These are phyloP conservation scores for Drosophila sproati DNA, from an alignment of 1,140 invertebrate species.

Conservation along the genomic window DNA sequence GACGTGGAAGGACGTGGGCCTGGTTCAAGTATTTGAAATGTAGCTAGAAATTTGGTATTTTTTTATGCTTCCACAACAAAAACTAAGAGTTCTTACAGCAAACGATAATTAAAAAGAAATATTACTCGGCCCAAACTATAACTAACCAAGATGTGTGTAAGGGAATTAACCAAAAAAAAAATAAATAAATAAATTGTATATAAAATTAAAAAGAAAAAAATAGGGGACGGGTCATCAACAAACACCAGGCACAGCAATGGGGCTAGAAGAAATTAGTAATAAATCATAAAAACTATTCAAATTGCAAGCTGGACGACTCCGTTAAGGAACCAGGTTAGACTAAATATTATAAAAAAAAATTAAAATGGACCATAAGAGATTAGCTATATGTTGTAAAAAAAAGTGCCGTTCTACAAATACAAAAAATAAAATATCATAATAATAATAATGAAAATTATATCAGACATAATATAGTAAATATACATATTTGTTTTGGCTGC, in stretches of 20 bases:
- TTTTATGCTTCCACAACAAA: slow-evolving; percentile 56
- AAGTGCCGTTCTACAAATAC: slow-evolving; percentile 81
- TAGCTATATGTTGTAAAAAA: slow-evolving; percentile 31
- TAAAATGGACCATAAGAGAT: slow-evolving; percentile 6
- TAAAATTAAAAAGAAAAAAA: slow-evolving; percentile 35
- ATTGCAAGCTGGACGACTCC: slow-evolving; percentile 23
- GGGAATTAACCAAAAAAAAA: slow-evolving; percentile 23
- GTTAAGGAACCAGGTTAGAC: slow-evolving; percentile 45
- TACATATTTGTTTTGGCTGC: slow-evolving; percentile 40
- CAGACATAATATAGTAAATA: slow-evolving; percentile 35
- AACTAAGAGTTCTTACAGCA: slow-evolving; percentile 39
- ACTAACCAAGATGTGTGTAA: slow-evolving; percentile 19
- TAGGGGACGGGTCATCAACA: slow-evolving; percentile 40
- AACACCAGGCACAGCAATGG: slow-evolving; percentile 69
- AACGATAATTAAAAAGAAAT: slow-evolving; percentile 30
- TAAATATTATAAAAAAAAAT: slow-evolving; percentile 32
- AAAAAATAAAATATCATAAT: slow-evolving; percentile 47
- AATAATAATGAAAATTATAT: slow-evolving; percentile 16
- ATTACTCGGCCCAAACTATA: slow-evolving; percentile 24
- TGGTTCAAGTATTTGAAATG: slow-evolving; percentile 81
- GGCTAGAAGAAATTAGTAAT: slow-evolving; percentile 61
- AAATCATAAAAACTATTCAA: slow-evolving; percentile 32
- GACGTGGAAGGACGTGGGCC: slow-evolving; percentile 49
- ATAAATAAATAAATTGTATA: slow-evolving; percentile 20
- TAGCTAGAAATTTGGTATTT: slow-evolving; percentile 73